These are phyloP conservation scores for Melanostoma scalare DNA, from an alignment of 2,888 invertebrate species.

Conservation along the genomic window DNA sequence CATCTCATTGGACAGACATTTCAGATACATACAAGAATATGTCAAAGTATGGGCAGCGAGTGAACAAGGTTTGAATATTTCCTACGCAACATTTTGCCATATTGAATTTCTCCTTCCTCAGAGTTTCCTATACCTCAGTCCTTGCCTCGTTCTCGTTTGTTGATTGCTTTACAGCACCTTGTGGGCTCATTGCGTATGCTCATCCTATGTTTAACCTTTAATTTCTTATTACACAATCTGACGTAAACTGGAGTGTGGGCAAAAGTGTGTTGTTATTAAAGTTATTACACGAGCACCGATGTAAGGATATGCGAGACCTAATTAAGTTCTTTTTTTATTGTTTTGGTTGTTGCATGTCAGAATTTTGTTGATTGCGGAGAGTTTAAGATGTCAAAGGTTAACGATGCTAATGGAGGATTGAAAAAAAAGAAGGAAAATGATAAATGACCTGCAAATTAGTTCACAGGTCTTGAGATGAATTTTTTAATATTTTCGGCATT, in stretches of 20 bases:
- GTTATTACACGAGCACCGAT: constrained; percentile 36
- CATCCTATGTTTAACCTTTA: constrained; percentile 76
- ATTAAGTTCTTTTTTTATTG: constrained; percentile 34
- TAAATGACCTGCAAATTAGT: neutral
- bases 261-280: constrained; percentile 52
- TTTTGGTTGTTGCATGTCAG: constrained; percentile 29
- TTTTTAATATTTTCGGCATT: no score
- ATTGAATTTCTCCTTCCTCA: constrained; percentile 45
- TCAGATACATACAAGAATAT: constrained; percentile 34
- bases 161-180: constrained; percentile 80
- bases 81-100: constrained; percentile 30
- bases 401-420: constrained; percentile 2
- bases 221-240: constrained; percentile 73
- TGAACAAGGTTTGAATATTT: constrained; percentile 28
- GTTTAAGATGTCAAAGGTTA: constrained; percentile 20
- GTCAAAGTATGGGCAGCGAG: constrained; percentile 46
- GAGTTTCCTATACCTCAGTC: constrained; percentile 71
- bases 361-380: constrained; percentile 24
- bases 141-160: constrained; percentile 77
- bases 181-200: constrained; percentile 78
- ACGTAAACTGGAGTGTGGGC: neutral
- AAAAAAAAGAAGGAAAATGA: neutral
- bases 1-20: neutral
- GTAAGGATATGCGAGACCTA: constrained; percentile 17
- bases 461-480: no score